Percentiles rank a stretch among this genome's conserved stretches.
Conservation (phyloP, 2,888 invertebrate genomes). For the Cyaniris semiargus region DNA sequence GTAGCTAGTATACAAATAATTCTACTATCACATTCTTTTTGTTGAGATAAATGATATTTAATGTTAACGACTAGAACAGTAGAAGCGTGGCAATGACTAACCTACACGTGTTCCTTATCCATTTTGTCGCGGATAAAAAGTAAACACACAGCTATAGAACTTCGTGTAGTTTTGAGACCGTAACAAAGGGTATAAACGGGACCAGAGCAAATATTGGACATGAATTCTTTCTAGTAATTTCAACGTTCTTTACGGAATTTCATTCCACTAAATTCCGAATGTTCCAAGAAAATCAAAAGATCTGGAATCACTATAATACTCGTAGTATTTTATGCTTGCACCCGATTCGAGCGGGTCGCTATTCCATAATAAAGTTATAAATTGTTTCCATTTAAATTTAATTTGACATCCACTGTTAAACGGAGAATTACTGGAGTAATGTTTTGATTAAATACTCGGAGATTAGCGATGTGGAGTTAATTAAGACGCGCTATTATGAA, state of each 20-base stretch:
- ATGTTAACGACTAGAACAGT: too few relatives aligned
- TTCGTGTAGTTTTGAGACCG: slow-evolving; percentile 9
- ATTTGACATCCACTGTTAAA: slow-evolving; percentile 74
- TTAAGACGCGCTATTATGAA: slow-evolving; percentile 41
- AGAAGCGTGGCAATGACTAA: not conserved
- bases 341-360: slow-evolving; percentile 68
- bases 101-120: not conserved
- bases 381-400: slow-evolving; percentile 78
- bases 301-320: slow-evolving; percentile 45
- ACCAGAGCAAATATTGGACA: slow-evolving; percentile 16
- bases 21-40: not conserved
- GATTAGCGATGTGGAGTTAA: slow-evolving; percentile 54
- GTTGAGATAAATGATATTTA: not conserved
- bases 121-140: not conserved
- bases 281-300: slow-evolving; percentile 23
- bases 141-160: not conserved
- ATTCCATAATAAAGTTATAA: slow-evolving; percentile 75
- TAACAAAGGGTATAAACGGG: slow-evolving; percentile 21
- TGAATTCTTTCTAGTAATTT: slow-evolving; percentile 16
- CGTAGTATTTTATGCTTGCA: slow-evolving; percentile 73
- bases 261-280: slow-evolving; percentile 26
- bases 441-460: slow-evolving; percentile 67
- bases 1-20: too few relatives aligned
- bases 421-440: slow-evolving; percentile 59
- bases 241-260: slow-evolving; percentile 10